A percentile compares a stretch with the other conserved stretches of the same genome.
Evolutionary conservation across 1,140 invertebrate species (phyloP).

Genomic region (Tetragnatha versicolor): DNA sequence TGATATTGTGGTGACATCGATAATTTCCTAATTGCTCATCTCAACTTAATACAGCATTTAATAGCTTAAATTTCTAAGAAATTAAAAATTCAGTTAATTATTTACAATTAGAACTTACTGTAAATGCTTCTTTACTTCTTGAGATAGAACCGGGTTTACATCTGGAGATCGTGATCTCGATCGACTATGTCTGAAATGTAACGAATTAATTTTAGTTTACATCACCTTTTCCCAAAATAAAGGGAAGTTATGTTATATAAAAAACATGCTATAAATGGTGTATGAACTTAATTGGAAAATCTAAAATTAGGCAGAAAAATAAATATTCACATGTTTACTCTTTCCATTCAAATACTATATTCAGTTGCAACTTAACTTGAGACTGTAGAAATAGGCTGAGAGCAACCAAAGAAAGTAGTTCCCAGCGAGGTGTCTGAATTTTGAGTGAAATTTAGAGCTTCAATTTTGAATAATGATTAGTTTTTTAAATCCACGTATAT

Average conservation of each 20-base stretch:
- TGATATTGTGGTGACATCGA: not conserved
- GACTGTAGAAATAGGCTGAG: too few species aligned
- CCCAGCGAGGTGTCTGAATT: too few species aligned
- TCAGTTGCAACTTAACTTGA: too few species aligned
- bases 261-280: not conserved
- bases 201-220: not conserved
- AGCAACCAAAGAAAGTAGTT: too few species aligned
- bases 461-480: too few species aligned
- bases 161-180: slow-evolving; percentile 76
- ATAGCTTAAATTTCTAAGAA: not conserved
- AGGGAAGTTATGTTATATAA: not conserved
- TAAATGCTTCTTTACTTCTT: slow-evolving; percentile 78
- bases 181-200: slow-evolving; percentile 60
- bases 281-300: not conserved
- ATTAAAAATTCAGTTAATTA: not conserved
- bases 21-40: not conserved
- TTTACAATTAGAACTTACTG: slow-evolving; percentile 67
- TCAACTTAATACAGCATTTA: not conserved
- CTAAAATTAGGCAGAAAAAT: not conserved
- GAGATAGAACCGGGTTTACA: slow-evolving; percentile 67
- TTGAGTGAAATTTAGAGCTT: too few species aligned
- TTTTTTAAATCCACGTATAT: too few species aligned
- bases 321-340: not conserved
- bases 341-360: not conserved
- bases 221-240: not conserved